phyloP scores from a whole-genome alignment of 1,140 invertebrate genomes.

The Drosophila bifasciata region DNA sequence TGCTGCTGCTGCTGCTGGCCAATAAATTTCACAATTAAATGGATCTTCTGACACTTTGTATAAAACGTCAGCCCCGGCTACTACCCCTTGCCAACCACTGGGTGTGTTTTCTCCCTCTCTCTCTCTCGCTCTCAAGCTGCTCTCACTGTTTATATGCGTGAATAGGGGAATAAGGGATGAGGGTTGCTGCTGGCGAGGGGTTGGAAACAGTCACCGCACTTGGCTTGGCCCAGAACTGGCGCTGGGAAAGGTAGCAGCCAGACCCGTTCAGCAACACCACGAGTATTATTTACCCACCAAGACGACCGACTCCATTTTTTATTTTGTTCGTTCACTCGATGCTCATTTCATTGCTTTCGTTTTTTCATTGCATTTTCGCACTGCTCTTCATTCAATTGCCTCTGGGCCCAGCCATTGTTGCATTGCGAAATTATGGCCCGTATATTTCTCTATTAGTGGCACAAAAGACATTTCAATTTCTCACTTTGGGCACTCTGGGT shows the following conservation, averaged over 20 bases:
- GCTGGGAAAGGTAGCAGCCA: constrained; percentile 74
- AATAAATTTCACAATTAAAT: constrained; percentile 82
- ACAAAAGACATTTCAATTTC: constrained; percentile 77
- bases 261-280: constrained; percentile 22
- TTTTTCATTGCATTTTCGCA: constrained; percentile 42
- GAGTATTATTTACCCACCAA: background rate
- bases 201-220: constrained; percentile 62
- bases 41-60: constrained; percentile 76
- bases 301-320: constrained; percentile 68
- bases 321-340: constrained; percentile 33
- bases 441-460: constrained; percentile 77
- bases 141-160: constrained; percentile 15
- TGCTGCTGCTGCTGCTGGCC: constrained; percentile 47
- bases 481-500: constrained; percentile 51
- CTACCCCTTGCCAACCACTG: constrained; percentile 54
- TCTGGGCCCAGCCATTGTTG: constrained; percentile 41
- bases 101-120: constrained; percentile 6
- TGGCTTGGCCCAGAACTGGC: constrained; percentile 69
- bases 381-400: constrained; percentile 49
- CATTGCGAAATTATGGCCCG: constrained; percentile 70
- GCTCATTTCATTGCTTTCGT: constrained; percentile 44
- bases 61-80: constrained; percentile 55
- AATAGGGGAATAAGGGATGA: constrained; percentile 70
- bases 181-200: constrained; percentile 67
- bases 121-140: constrained; percentile 6